A percentile compares a stretch with the other conserved stretches of the same genome.
These are phyloP conservation scores for Eubucco bourcierii DNA, from an alignment of 2,113 vertebrate species.

Conservation along the genomic window DNA sequence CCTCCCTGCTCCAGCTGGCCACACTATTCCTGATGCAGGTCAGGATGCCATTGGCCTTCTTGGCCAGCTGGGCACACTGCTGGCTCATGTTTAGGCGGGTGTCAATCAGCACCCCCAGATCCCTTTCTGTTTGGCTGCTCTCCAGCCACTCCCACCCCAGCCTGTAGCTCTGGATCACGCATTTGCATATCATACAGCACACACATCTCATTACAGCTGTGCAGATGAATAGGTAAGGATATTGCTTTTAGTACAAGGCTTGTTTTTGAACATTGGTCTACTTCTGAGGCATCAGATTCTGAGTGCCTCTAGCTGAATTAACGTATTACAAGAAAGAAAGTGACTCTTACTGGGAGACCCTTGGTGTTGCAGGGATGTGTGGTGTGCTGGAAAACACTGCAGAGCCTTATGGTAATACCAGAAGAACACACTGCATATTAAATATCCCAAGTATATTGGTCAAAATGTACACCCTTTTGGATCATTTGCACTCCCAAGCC, in stretches of 20 bases:
- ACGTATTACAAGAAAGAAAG: neutral
- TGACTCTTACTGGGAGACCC: neutral
- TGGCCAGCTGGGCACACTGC: too few relatives aligned
- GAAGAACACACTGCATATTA: neutral
- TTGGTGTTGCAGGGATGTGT: neutral
- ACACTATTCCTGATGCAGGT: too few relatives aligned
- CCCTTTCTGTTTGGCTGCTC: too few relatives aligned
- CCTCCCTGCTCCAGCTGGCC: too few relatives aligned
- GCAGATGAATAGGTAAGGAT: neutral
- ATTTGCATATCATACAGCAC: neutral
- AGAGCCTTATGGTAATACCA: neutral
- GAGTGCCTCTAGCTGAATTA: neutral
- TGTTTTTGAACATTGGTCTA: neutral
- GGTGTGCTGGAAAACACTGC: neutral
- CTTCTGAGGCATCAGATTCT: neutral
- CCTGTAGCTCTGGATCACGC: too few relatives aligned
- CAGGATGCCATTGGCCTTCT: too few relatives aligned
- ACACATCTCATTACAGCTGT: neutral
- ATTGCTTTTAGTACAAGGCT: neutral
- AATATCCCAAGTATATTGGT: fast-evolving
- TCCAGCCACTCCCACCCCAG: too few relatives aligned
- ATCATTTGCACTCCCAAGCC: fast-evolving
- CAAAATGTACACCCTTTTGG: neutral
- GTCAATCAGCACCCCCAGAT: too few relatives aligned
- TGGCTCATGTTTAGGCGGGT: too few relatives aligned